A percentile compares a stretch with the other conserved stretches of the same genome.
Conservation (phyloP, 2,888 invertebrate species). For the Deroplatys truncata region DNA sequence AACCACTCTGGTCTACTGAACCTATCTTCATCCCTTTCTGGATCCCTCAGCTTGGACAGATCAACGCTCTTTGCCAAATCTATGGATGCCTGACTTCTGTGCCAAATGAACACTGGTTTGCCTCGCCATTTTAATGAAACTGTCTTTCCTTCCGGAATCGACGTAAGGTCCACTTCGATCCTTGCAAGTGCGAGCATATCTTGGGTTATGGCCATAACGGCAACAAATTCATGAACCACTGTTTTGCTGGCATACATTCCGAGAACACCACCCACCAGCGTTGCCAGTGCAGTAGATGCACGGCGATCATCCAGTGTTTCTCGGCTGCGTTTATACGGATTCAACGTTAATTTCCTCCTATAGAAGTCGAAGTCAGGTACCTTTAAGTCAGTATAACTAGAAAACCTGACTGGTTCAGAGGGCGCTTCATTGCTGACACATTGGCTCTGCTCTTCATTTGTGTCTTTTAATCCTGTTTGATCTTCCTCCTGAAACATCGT, state of each 20-base stretch:
- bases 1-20: constrained; percentile 68
- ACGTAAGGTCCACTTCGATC: constrained; percentile 67
- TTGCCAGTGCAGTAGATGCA: constrained; percentile 49
- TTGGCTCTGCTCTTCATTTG: not conserved
- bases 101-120: constrained; percentile 75
- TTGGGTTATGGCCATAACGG: constrained; percentile 61
- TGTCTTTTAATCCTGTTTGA: not conserved
- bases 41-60: constrained; percentile 62
- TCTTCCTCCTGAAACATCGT: not conserved
- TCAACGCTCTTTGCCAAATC: constrained; percentile 56
- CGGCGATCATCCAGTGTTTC: not conserved
- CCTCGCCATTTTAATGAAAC: constrained; percentile 74
- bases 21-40: constrained; percentile 63
- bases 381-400: constrained; percentile 53
- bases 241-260: constrained; percentile 59
- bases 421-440: not conserved
- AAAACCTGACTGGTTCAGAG: not conserved
- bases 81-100: constrained; percentile 63
- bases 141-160: constrained; percentile 63
- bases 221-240: constrained; percentile 52
- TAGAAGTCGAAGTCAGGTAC: constrained; percentile 55
- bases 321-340: not conserved
- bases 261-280: constrained; percentile 53
- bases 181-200: constrained; percentile 74
- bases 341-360: constrained; percentile 38